Base-by-base conservation (phyloP, 2,888 invertebrate genomes). In the Hypselothyrea guttata region DNA sequence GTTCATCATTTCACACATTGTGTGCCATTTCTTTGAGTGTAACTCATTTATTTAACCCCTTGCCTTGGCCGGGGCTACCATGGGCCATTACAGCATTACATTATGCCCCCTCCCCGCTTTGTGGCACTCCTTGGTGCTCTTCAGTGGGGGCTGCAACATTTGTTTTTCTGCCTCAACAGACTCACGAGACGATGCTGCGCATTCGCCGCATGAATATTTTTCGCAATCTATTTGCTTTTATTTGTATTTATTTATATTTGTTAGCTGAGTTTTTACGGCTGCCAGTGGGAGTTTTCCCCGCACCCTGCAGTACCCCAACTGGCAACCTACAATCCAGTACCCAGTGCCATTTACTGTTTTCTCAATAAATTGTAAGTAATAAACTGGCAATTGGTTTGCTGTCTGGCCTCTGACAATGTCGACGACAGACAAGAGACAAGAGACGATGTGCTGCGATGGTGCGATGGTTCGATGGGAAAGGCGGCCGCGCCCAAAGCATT, bases 301-400 rank as follows among this genome's bases (percentile, higher is more conserved):
- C 7, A 12, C n/a, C 0, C 16, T 7, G 37, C 7, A 9, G 8
- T 22, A 2, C 33, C 16, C 33, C 22, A 16, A 31, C 9, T n/a
- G n/a, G n/a, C 37, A 34, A 4, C 4, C 11, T 15, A 12, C 15
- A 16, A 34, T 22, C 15, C 38, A 22, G 5, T 37, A 38, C 42
- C 44, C 55, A 70, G 52, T 51, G 48, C 41, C 71, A 61, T 71
- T 74, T 65, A 59, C 67, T 65, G 67, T 62, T 74, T 68, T 68
- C 46, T 48, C 84, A 79, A 84, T 81, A 84, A 79, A 84, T 84
- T 84, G 71, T 71, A 65, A 77, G 84, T 81, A 79, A 79, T 81
- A 79, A 84, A 84, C 75, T 84, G 84, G 69, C 77, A 79, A 84
- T 84, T 82, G 84, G 79, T 77, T 84, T 59, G 67, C 73, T 72